phyloP scores from a whole-genome alignment of 2,888 invertebrate species.

The Theretra japonica region DNA sequence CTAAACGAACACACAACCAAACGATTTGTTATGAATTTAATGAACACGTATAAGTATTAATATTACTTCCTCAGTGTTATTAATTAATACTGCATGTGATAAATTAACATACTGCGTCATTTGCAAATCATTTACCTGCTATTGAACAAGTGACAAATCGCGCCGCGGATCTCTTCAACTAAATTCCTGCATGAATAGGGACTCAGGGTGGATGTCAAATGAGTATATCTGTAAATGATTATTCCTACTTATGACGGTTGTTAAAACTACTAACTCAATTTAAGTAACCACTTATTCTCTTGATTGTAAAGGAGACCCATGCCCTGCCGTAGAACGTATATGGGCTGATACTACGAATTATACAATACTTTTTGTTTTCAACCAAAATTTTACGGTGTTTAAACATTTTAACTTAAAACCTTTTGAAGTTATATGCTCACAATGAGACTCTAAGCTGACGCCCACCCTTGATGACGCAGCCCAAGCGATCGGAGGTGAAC shows the following conservation, averaged over 20 bases:
- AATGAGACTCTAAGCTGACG: background rate
- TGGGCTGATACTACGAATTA: too few species aligned
- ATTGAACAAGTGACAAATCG: too few species aligned
- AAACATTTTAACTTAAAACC: background rate
- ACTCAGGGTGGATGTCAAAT: too few species aligned
- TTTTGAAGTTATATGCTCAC: background rate
- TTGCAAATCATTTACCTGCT: conserved; percentile 1
- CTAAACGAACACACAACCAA: background rate
- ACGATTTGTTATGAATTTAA: background rate
- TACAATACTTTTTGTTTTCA: too few species aligned
- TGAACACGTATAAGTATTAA: background rate
- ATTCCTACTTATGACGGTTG: too few species aligned
- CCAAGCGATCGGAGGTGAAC: conserved; percentile 10
- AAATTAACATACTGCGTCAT: conserved; percentile 23
- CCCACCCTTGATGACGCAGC: conserved; percentile 12
- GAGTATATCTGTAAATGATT: too few species aligned
- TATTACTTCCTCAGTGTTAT: conserved; percentile 2
- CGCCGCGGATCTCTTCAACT: too few species aligned
- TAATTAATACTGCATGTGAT: background rate
- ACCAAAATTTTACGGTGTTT: background rate
- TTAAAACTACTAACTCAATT: too few species aligned
- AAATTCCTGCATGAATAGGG: too few species aligned
- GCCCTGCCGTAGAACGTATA: too few species aligned
- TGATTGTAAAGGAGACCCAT: too few species aligned
- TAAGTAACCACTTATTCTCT: too few species aligned